These are phyloP conservation scores for Rhinoraja longicauda DNA, from an alignment of 2,797 vertebrate species.

Conservation along the genomic window DNA sequence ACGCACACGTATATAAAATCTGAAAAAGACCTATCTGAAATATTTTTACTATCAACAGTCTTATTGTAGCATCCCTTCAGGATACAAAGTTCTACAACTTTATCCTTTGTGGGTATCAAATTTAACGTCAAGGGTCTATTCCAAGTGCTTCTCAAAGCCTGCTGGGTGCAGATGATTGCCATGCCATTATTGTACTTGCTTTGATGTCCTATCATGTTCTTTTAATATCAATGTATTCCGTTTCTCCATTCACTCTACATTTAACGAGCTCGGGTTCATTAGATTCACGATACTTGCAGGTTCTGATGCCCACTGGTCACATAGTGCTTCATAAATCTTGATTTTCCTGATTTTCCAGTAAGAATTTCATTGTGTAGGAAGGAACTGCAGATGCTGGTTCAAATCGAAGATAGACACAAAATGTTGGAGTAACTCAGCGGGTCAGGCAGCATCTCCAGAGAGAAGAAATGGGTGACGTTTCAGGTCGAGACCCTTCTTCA, in stretches of 20 bases:
- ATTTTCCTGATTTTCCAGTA: background rate
- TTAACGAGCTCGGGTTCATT: background rate
- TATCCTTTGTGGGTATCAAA: background rate
- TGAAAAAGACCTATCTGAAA: too few relatives aligned
- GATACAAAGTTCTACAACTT: background rate
- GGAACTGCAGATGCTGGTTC: too few relatives aligned
- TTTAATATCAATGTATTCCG: background rate
- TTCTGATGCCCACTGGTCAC: background rate
- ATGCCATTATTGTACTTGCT: background rate
- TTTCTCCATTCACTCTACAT: background rate
- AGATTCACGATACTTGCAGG: background rate
- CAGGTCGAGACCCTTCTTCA: too few relatives aligned
- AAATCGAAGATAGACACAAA: too few relatives aligned
- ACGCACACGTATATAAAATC: background rate
- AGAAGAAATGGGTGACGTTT: too few relatives aligned
- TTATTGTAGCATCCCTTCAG: background rate
- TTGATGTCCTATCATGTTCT: background rate
- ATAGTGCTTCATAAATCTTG: background rate
- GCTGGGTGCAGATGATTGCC: background rate
- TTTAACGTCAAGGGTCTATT: background rate
- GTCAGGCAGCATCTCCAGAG: too few relatives aligned
- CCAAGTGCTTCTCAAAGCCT: background rate
- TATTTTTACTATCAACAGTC: background rate
- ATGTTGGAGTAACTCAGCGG: too few relatives aligned
- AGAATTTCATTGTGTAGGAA: background rate